Evolutionary conservation across 2,797 vertebrate genomes (phyloP).

Genomic region (Nannoperca obscura): DNA sequence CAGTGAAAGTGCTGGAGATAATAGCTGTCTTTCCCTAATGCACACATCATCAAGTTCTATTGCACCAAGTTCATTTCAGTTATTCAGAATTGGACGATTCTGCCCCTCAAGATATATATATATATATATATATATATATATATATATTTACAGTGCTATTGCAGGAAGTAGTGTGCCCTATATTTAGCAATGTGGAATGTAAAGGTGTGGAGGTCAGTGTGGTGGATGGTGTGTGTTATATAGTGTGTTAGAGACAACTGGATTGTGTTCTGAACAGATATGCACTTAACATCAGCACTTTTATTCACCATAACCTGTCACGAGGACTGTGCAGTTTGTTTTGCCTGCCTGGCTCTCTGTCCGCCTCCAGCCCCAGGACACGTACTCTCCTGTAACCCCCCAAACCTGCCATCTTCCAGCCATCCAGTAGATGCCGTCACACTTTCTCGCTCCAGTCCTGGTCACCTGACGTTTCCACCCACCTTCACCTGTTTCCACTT

Average conservation of each 20-base stretch:
- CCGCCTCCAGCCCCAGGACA: no score
- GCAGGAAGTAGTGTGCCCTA: background rate
- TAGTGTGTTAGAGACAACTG: background rate
- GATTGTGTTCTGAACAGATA: background rate
- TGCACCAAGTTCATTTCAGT: background rate
- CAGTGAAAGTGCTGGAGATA: constrained; percentile 1
- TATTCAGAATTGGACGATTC: background rate
- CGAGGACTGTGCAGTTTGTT: no score
- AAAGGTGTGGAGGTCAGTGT: background rate
- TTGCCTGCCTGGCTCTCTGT: no score
- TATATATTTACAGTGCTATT: background rate
- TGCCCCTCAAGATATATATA: background rate
- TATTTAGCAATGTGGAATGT: background rate
- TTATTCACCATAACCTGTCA: no score
- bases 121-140: background rate
- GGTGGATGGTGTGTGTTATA: no score
- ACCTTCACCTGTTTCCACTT: no score
- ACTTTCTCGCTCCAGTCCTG: no score
- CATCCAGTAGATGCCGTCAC: no score
- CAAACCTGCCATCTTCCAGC: no score
- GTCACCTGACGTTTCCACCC: no score
- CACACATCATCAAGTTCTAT: background rate
- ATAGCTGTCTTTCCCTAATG: background rate
- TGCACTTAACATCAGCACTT: no score
- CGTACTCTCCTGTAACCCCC: no score